Conservation (phyloP, 1,140 invertebrate genomes). For the Pachypeltis micranthus region DNA sequence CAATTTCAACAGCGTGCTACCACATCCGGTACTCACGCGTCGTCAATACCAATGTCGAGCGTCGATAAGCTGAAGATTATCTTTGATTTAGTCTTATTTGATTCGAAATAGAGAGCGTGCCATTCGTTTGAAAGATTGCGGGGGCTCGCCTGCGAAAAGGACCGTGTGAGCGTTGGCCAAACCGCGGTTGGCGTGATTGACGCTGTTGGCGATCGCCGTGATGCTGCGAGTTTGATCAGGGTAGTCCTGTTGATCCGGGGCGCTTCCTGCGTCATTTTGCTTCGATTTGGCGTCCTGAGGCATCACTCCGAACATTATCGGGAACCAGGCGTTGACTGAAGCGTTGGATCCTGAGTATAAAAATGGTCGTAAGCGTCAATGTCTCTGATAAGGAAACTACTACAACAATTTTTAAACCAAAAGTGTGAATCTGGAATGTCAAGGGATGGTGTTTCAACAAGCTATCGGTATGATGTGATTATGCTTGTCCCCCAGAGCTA, state of each 20-base stretch:
- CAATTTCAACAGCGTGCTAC: too few relatives aligned
- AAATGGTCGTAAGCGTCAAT: too few relatives aligned
- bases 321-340: constrained; percentile 32
- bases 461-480: too few relatives aligned
- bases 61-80: too few relatives aligned
- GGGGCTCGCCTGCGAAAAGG: constrained; percentile 42
- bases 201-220: constrained; percentile 53
- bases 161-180: constrained; percentile 55
- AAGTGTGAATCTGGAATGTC: too few relatives aligned
- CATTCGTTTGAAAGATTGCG: not conserved
- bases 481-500: too few relatives aligned
- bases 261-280: constrained; percentile 2
- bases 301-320: constrained; percentile 29
- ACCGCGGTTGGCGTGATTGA: constrained; percentile 51
- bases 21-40: too few relatives aligned
- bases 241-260: not conserved
- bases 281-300: constrained; percentile 17
- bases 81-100: not conserved
- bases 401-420: too few relatives aligned
- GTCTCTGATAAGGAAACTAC: too few relatives aligned
- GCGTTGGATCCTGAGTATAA: constrained; percentile 26
- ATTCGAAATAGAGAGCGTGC: not conserved
- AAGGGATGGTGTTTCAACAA: too few relatives aligned
- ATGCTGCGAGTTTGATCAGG: constrained; percentile 24
- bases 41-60: too few relatives aligned